Base-by-base conservation (phyloP, 2,888 invertebrate species). In the Elegia similella region DNA sequence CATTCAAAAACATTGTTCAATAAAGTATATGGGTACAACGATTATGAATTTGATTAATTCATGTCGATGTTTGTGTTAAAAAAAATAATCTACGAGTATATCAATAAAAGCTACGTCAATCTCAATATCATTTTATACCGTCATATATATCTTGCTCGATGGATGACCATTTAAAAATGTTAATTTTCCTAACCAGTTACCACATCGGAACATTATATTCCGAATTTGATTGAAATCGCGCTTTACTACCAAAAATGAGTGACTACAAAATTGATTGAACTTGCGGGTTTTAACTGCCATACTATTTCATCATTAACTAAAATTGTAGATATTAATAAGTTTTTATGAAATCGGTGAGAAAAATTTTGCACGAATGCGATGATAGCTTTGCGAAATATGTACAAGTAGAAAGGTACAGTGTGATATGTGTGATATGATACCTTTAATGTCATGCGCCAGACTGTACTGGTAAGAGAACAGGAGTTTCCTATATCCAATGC, bases 91-190 rank as follows among this genome's bases (percentile, higher is more conserved):
- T 38, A n/a, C 23, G 2, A n/a, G n/a, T 42, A 44, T 15, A 15
- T 16, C 8, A 15, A 43, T 15, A 44, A 44, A 44, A 16, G 43
- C 16, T 44, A 17, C 15, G 15, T 16, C 43, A 15, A 16, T 17
- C 43, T 44, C 8, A 16, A 44, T 44, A 44, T 44, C 6, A 44
- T 44, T 44, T 44, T 44, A 44, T 44, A 44, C 43, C 15, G n/a
- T 38, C 38, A 38, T 38, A 38, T 12, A 38, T 38, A 38, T 10
- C 38, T 38, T 38, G 10, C 12, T 38, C 12, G n/a, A 38, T 38
- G n/a, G n/a, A 38, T n/a, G 38, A 6, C 38, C 12, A 38, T 38
- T 38, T 38, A 38, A 38, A n/a, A 38, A 38, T 38, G 38, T 38
- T 38, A 38, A 38, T 38, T n/a, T 38, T 12, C 12, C n/a, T 12